phyloP scores from a whole-genome alignment of 2,797 vertebrate genomes.

The Epinephelus awoara region DNA sequence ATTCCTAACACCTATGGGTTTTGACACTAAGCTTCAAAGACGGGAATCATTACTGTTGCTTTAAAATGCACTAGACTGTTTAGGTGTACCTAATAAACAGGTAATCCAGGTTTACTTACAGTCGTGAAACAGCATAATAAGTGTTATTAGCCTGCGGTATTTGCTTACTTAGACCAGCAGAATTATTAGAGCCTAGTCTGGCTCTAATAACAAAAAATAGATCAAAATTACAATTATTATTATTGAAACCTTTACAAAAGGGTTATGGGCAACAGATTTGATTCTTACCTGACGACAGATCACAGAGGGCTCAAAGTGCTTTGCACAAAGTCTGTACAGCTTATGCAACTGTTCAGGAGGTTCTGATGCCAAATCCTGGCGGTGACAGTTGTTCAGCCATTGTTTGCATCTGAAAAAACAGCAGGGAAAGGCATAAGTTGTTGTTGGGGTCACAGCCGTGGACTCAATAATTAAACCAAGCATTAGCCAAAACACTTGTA shows the following conservation, averaged over 20 bases:
- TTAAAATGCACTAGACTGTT: background rate
- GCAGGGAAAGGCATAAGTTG: background rate
- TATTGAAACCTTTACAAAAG: background rate
- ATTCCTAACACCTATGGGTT: background rate
- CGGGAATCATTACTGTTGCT: background rate
- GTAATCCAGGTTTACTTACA: background rate
- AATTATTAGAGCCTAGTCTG: background rate
- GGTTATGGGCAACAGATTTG: background rate
- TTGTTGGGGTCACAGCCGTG: background rate
- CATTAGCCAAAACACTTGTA: background rate
- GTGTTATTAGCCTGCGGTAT: background rate
- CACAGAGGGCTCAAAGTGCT: slow-evolving; percentile 96
- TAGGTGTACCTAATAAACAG: background rate
- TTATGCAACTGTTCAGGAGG: slow-evolving; percentile 94
- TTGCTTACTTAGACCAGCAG: background rate
- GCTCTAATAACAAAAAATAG: background rate
- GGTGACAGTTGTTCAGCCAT: slow-evolving; percentile 90
- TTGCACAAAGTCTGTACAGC: slow-evolving; percentile 93
- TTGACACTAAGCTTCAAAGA: background rate
- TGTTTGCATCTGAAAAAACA: slow-evolving; percentile 76
- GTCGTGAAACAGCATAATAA: background rate
- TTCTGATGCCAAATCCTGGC: slow-evolving; percentile 93
- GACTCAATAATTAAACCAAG: background rate
- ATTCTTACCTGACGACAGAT: slow-evolving; percentile 92
- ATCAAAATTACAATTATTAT: background rate